Base-by-base conservation (phyloP, 2,113 vertebrate species). In the Oenanthe oenanthe region DNA sequence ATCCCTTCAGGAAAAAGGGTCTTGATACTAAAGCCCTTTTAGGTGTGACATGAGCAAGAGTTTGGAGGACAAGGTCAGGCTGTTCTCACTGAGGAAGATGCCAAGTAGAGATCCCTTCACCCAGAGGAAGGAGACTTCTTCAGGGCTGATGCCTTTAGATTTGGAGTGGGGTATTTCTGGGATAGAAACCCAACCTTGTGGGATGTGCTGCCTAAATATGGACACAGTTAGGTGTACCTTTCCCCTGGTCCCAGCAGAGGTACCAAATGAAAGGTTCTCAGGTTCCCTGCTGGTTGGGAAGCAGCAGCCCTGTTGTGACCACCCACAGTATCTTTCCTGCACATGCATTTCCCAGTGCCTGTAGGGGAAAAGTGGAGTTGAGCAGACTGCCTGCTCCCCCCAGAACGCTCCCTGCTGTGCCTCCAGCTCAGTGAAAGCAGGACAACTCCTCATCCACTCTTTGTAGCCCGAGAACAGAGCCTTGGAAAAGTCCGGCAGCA, bases 401-500 rank as follows among this genome's bases (percentile, higher is more conserved):
- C 10, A 3, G 74, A 80, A 88, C 0, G 1, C 50, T 76, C 71
- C 91, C 85, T 0, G 6, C 79, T 25, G 72, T 2, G 82, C 51
- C 50, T 92, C 31, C 67, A 74, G 91, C 92, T 92, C 66, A 1
- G 79, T 86, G 75, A 94, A 71, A 78, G 84, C 79, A 79, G 84
- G 93, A 77, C 81, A 94, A 78, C 84, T 95, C 66, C 76, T 83
- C 74, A 31, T 22, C 1, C 2, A 72, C 83, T 94, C 79, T 95
- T 85, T 92, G 93, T 95, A 95, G 79, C 94, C 26, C 4, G 1
- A 93, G 94, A 97, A 92, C 84, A 88, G 84, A 86, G 71, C 60
- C 83, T 56, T 58, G 61, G 72, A 76, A 95, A 93, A 94, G 83
- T 95, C 93, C 38, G 1, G 73, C 76, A 38, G 60, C 62, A 1